Evolutionary conservation across 2,113 vertebrate species (phyloP), one percentile per base, ranked within the genome.

Genomic region (Himantopus leucocephalus): DNA sequence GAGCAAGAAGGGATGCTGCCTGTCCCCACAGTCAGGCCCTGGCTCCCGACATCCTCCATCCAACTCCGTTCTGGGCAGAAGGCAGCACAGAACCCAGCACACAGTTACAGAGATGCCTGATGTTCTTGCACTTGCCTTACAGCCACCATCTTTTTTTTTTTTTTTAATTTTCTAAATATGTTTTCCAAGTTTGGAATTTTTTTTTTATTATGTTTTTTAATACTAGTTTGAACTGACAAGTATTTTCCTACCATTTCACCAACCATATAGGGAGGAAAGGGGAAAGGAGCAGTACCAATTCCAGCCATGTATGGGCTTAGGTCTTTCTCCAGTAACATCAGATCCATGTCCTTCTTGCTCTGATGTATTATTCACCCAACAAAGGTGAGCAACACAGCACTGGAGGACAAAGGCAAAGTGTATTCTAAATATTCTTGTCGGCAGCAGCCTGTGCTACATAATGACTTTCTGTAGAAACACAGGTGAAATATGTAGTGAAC

Each of bases 401-500:
- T 52, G 35, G 20, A 58, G 56, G 72, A 88, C 56, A 94, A 88
- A 93, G 59, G 62, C 62, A 70, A 74, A 60, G 12, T 39, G n/a
- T 58, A 91, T 77, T 83, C 94, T 95, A 96, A 95, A 95, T 82
- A 85, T 79, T 92, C 88, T 82, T 81, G 77, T 20, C 8, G 12
- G 73, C 53, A 81, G 71, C 60, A 94, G 74, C 41, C 74, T 53
- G 23, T 79, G 85, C 90, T 83, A 52, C 26, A 26, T 37, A 96
- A 90, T 75, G 60, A 64, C 39, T 89, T 94, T 74, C 68, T 80
- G 13, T 20, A 92, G 90, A 84, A 92, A 94, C 77, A 88, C 14
- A 12, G 59, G 34, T 82, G 91, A 97, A 96, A 96, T 95, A 95
- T 66, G 91, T 34, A 85, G 85, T 34, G 63, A 89, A 83, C 67